phyloP scores from a whole-genome alignment of 2,113 vertebrate genomes.

The Puffinus mauretanicus region DNA sequence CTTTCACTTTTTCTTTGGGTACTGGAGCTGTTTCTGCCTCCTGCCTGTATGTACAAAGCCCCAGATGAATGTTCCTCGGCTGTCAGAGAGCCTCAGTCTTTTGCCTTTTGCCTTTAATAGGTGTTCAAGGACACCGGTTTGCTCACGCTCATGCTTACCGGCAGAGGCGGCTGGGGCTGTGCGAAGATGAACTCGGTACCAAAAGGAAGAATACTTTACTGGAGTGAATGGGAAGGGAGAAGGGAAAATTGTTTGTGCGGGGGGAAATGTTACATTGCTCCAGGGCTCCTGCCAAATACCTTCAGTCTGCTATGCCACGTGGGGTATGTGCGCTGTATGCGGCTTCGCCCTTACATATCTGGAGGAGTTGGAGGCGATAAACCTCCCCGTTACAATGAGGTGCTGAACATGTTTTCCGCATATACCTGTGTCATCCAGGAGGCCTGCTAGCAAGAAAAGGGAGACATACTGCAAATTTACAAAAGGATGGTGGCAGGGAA shows the following conservation, averaged over 20 bases:
- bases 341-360: not conserved
- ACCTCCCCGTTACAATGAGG: not conserved
- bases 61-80: not conserved
- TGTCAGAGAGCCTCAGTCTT: not conserved
- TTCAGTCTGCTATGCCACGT: not conserved
- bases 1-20: not conserved
- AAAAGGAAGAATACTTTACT: not conserved
- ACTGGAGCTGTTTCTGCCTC: not conserved
- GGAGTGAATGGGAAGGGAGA: not conserved
- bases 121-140: not conserved
- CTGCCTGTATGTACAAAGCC: not conserved
- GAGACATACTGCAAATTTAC: not conserved
- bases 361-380: not conserved
- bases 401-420: not conserved
- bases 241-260: not conserved
- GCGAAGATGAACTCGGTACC: not conserved
- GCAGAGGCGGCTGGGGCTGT: not conserved
- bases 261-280: not conserved
- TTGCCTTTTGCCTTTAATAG: not conserved
- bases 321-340: not conserved
- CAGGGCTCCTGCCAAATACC: not conserved
- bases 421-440: not conserved
- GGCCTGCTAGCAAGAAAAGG: constrained; percentile 8
- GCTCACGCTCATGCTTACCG: not conserved
- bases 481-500: not conserved